A percentile compares a stretch with the other conserved stretches of the same genome.
phyloP scores from a whole-genome alignment of 2,797 vertebrate genomes.

The Loris lydekkerianus region DNA sequence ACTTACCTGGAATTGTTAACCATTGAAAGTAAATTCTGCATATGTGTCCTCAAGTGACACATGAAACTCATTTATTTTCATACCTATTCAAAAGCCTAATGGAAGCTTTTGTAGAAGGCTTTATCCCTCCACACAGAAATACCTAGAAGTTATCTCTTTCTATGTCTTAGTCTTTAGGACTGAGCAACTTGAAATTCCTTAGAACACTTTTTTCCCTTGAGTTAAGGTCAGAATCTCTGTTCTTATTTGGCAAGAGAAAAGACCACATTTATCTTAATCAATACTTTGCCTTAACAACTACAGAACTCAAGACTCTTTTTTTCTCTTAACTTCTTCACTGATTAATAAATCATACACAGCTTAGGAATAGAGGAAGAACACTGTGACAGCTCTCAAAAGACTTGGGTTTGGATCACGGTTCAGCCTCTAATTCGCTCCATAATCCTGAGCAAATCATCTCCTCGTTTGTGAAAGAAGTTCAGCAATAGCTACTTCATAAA shows the following conservation, averaged over 20 bases:
- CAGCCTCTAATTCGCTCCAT: not conserved
- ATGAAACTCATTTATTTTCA: conserved; percentile 38
- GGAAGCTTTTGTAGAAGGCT: not conserved
- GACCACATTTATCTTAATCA: not conserved
- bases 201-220: not conserved
- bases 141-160: not conserved
- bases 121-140: conserved; percentile 18
- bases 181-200: not conserved
- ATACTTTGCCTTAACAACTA: not conserved
- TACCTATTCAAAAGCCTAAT: not conserved
- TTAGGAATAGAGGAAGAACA: not conserved
- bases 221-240: conserved; percentile 11
- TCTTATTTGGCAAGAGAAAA: not conserved
- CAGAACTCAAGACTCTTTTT: not conserved
- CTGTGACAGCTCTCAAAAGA: not conserved
- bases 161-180: not conserved
- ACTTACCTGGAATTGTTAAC: conserved; percentile 46
- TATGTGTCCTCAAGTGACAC: not conserved
- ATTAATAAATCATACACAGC: conserved; percentile 40
- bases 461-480: conserved; percentile 33
- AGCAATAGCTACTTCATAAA: not conserved
- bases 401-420: not conserved
- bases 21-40: conserved; percentile 39
- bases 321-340: not conserved
- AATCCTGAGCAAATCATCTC: conserved; percentile 26